Base-by-base conservation (phyloP, 1,140 invertebrate genomes). In the Trachymyrmex cornetzi region DNA sequence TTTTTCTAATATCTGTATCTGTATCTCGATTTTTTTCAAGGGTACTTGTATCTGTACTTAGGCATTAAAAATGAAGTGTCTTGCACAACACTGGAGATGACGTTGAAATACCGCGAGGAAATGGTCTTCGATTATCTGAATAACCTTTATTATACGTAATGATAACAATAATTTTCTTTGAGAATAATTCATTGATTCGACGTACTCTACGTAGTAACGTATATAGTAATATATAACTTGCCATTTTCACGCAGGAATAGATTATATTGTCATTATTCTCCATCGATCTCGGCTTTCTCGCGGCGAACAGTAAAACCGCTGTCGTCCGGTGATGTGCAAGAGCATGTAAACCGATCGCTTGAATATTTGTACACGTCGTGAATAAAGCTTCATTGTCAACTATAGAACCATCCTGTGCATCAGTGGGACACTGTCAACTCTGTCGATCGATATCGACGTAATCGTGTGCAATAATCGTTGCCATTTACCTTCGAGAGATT, bases 381-480 rank as follows among this genome's bases (percentile, higher is more conserved):
- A 84, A 84, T 84, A 84, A 61, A 50, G 69, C 38, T 24, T 82
- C 38, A 84, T 84, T 84, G 80, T 75, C 55, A 50, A 12, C 48
- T n/a, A 69, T 30, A 71, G n/a, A 84, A 61, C 14, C 6, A 19
- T 63, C 55, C 9, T 19, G n/a, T 19, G 57, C 34, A 66, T 48
- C 14, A 22, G 34, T 24, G 11, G 48, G 34, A 44, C 64, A 44
- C 55, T 50, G 38, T 84, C 80, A 63, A 75, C 55, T 48, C 44
- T 66, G 57, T 24, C 69, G 80, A 74, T 84, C 80, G 69, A 84
- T 84, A 61, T 34, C 77, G 44, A 27, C 1, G 30, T 24, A 14
- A 24, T 66, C 53, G 67, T 16, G 14, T 11, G 22, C 34, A 30
- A 69, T 55, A 30, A 71, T 34, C 53, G 30, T n/a, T 34, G 24